A percentile compares a stretch with the other conserved stretches of the same genome.
These are phyloP conservation scores for Apamea sordens DNA, from an alignment of 2,888 invertebrate genomes.

Conservation along the genomic window DNA sequence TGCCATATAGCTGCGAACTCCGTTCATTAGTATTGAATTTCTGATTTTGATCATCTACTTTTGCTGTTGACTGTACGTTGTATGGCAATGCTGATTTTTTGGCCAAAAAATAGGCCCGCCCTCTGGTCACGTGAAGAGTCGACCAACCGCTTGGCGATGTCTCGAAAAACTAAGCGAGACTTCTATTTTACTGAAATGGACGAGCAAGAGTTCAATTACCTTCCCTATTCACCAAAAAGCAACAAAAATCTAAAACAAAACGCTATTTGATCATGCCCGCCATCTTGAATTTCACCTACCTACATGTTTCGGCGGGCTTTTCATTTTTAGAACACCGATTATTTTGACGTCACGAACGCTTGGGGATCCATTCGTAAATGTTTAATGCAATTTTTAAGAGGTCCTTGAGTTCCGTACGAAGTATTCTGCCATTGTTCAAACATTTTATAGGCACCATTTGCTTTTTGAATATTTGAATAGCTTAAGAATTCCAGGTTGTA, in stretches of 20 bases:
- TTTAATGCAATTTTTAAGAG: conserved; percentile 67
- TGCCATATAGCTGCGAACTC: too few relatives aligned
- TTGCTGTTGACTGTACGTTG: too few relatives aligned
- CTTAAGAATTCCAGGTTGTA: conserved; percentile 56
- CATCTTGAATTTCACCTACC: conserved; percentile 54
- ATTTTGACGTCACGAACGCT: conserved; percentile 64
- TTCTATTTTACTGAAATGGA: not conserved
- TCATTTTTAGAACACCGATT: conserved; percentile 64
- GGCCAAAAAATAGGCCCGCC: too few relatives aligned
- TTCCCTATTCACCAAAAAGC: not conserved
- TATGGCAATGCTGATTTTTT: not conserved
- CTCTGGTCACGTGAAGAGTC: not conserved
- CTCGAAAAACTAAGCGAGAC: not conserved
- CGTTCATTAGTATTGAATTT: too few relatives aligned
- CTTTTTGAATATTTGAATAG: conserved; percentile 67
- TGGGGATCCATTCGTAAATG: conserved; percentile 62
- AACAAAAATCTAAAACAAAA: conserved; percentile 24
- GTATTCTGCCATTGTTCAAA: conserved; percentile 63
- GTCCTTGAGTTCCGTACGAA: conserved; percentile 49
- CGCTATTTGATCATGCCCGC: conserved; percentile 23
- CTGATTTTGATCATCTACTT: too few relatives aligned
- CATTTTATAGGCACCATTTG: conserved; percentile 63
- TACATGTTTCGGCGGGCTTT: conserved; percentile 42
- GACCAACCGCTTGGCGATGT: too few relatives aligned
- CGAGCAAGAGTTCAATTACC: not conserved